Percentiles rank a stretch among this genome's conserved stretches.
These are phyloP conservation scores for Champsocephalus esox DNA, from an alignment of 2,797 vertebrate genomes.

Conservation along the genomic window DNA sequence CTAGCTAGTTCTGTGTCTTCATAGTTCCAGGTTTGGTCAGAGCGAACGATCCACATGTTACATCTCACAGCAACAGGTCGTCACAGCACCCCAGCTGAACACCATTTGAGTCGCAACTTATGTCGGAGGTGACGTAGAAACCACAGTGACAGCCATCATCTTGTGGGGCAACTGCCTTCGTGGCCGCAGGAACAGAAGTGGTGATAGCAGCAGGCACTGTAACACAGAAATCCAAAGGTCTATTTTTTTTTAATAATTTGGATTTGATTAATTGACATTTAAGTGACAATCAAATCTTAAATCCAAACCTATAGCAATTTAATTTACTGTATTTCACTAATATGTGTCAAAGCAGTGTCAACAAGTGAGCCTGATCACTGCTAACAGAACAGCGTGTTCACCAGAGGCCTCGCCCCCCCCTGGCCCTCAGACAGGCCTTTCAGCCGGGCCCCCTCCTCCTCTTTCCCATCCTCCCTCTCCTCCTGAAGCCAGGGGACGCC, in stretches of 20 bases:
- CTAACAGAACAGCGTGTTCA: constrained; percentile 56
- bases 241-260: constrained; percentile 2
- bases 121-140: not conserved
- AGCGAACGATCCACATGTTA: not conserved
- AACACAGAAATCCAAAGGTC: not conserved
- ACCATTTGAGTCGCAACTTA: not conserved
- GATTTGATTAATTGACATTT: not conserved
- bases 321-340: constrained; percentile 2
- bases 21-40: not conserved
- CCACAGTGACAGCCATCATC: not conserved
- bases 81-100: not conserved
- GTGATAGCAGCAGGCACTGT: not conserved
- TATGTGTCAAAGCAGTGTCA: constrained; percentile 57
- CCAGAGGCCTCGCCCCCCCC: constrained; percentile 60
- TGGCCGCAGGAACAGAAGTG: not conserved
- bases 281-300: not conserved
- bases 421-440: constrained; percentile 46
- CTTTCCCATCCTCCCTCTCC: constrained; percentile 18
- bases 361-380: constrained; percentile 78
- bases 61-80: not conserved
- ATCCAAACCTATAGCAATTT: not conserved
- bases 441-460: constrained; percentile 28
- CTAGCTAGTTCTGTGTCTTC: not conserved
- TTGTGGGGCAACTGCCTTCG: not conserved
- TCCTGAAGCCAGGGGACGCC: constrained; percentile 64